phyloP scores from a whole-genome alignment of 2,888 invertebrate species.

The Eristalinus sepulchralis region DNA sequence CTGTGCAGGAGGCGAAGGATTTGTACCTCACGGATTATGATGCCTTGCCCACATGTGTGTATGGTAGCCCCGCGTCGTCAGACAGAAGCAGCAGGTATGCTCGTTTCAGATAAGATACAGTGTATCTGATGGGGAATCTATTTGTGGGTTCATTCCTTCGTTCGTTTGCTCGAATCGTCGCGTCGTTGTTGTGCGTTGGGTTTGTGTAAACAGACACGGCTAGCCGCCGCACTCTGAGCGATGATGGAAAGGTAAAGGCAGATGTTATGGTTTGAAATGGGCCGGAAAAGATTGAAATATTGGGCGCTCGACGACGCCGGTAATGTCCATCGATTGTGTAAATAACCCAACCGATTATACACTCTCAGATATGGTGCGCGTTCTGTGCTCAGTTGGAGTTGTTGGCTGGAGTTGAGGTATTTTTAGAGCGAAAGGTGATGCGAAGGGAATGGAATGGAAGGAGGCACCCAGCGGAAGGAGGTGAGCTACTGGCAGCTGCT shows the following conservation, averaged over 20 bases:
- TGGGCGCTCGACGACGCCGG: conserved; percentile 45
- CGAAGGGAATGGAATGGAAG: background rate
- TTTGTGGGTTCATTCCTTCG: conserved; percentile 27
- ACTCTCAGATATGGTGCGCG: conserved; percentile 14
- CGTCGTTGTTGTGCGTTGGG: conserved; percentile 32
- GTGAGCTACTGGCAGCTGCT: background rate
- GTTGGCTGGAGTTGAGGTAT: background rate
- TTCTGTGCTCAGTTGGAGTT: background rate
- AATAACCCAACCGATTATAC: conserved; percentile 42
- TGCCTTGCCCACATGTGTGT: background rate
- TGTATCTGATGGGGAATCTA: conserved; percentile 34
- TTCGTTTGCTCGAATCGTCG: background rate
- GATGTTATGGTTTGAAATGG: conserved; percentile 42
- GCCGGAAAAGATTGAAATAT: conserved; percentile 54
- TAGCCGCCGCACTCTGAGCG: background rate
- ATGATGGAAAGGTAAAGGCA: conserved; percentile 60
- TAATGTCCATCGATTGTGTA: conserved; percentile 52
- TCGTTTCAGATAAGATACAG: conserved; percentile 39
- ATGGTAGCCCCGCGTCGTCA: conserved; percentile 15
- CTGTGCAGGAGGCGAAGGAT: conserved; percentile 33
- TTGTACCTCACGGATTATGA: conserved; percentile 47
- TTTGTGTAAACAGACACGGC: conserved; percentile 46
- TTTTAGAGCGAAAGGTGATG: background rate
- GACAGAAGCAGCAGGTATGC: conserved; percentile 55
- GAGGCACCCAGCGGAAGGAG: background rate